Evolutionary conservation across 1,140 invertebrate species (phyloP), one percentile per base, ranked within the genome.

Genomic region (Cotesia typhae): DNA sequence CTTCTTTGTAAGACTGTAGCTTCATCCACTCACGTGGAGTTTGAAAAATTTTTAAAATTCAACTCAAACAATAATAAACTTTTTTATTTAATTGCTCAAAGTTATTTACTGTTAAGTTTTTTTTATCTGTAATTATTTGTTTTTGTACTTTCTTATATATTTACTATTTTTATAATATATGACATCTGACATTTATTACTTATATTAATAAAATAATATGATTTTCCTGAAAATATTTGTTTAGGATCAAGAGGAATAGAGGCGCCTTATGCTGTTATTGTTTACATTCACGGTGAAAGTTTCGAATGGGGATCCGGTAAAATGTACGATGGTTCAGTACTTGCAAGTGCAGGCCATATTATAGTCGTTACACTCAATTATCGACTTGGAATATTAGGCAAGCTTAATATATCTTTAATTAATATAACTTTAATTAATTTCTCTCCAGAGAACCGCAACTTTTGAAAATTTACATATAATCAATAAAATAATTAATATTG

Each of bases 351-450:
- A 80, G 94, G 94, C 68, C 92, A 95, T 83, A 92, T 96, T 74
- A 94, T 97, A 79, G 95, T 97, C 79, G 91, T 97, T 79, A 96
- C 93, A 38, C 87, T 97, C 77, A 97, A 96, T 89, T 96, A 95
- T 88, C 90, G 95, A 72, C 89, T 97, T 72, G 95, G 95, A 70
- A 90, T 95, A 74, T 86, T 97, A 80, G 95, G 95, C 96, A 88
- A 90, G 89, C 82, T 80, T 55, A 14, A 10, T 20, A 64, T 10
- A 63, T 7, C 12, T 28, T n/a, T n/a, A n/a, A n/a, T n/a, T n/a
- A n/a, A n/a, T n/a, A n/a, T n/a, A 69, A 36, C 63, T 71, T 57
- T 37, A 59, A 36, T 60, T 57, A 47, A 67, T 36, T 28, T 4
- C n/a, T 0, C 10, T 10, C 7, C 3, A 14, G 35, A 47, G 3